Evolutionary conservation across 2,797 vertebrate genomes (phyloP).

Genomic region (Labroides dimidiatus): DNA sequence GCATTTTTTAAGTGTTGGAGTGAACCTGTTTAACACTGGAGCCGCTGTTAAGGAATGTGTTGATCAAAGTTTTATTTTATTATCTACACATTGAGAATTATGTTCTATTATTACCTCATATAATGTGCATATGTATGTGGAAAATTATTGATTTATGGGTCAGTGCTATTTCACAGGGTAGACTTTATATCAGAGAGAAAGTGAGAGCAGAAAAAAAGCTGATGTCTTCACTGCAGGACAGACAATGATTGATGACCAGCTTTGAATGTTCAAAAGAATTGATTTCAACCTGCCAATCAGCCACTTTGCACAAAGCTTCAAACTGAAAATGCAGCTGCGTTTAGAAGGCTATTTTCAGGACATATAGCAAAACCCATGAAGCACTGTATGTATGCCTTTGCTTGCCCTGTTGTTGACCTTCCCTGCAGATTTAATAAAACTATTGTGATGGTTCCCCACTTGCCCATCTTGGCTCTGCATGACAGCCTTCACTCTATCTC

Average conservation of each 20-base stretch:
- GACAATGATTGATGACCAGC: constrained; percentile 69
- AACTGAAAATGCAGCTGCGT: constrained; percentile 7
- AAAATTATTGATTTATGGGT: constrained; percentile 5
- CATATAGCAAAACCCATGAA: constrained; percentile 1
- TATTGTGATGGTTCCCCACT: constrained; percentile 11
- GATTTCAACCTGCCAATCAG: constrained; percentile 75
- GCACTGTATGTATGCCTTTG: constrained; percentile 5
- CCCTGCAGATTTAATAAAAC: constrained; percentile 50
- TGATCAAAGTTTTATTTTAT: neutral
- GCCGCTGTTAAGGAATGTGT: constrained; percentile 4
- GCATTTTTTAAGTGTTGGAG: constrained; percentile 27
- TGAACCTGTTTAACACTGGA: neutral
- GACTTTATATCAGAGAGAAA: neutral
- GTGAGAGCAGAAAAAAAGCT: constrained; percentile 8
- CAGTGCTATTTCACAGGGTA: neutral
- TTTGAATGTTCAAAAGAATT: constrained; percentile 66
- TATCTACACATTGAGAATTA: neutral
- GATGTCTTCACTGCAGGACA: constrained; percentile 30
- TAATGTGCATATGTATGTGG: neutral
- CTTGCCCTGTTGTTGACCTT: constrained; percentile 44
- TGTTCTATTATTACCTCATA: constrained; percentile 7
- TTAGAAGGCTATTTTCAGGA: constrained; percentile 17
- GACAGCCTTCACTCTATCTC: constrained; percentile 29
- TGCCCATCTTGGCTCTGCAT: constrained; percentile 24
- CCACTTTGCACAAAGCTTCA: constrained; percentile 54